Conservation (phyloP, 1,140 invertebrate genomes). For the Asobara japonica region DNA sequence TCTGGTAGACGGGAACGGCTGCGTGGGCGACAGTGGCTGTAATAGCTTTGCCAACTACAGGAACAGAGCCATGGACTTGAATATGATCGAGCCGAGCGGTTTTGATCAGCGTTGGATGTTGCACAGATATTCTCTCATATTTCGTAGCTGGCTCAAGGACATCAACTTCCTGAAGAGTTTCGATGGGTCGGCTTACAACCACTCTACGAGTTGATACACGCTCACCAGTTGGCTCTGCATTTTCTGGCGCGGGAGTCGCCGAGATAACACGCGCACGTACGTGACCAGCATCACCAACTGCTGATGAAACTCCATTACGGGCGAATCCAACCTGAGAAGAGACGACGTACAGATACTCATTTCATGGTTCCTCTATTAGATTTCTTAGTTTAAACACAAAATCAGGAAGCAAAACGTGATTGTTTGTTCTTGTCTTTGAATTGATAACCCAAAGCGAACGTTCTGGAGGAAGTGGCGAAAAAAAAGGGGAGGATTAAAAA, state of each 20-base stretch:
- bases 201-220: slow-evolving; percentile 71
- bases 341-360: too few species aligned
- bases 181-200: slow-evolving; percentile 71
- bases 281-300: slow-evolving; percentile 56
- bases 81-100: slow-evolving; percentile 61
- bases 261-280: slow-evolving; percentile 67
- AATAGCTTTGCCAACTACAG: slow-evolving; percentile 60
- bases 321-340: slow-evolving; percentile 58
- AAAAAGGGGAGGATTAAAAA: too few species aligned
- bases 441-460: too few species aligned
- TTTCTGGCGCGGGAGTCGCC: slow-evolving; percentile 68
- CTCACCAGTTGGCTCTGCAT: slow-evolving; percentile 66
- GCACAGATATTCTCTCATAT: slow-evolving; percentile 61
- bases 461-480: too few species aligned
- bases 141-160: slow-evolving; percentile 71
- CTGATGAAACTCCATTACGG: slow-evolving; percentile 44
- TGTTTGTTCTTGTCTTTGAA: too few species aligned
- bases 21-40: slow-evolving; percentile 61
- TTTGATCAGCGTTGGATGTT: slow-evolving; percentile 67
- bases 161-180: slow-evolving; percentile 71
- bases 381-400: too few species aligned
- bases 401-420: too few species aligned
- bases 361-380: too few species aligned
- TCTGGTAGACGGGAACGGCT: slow-evolving; percentile 55
- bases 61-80: slow-evolving; percentile 61